Base-by-base conservation (phyloP, 1,140 invertebrate species). In the Pomacea maculata region DNA sequence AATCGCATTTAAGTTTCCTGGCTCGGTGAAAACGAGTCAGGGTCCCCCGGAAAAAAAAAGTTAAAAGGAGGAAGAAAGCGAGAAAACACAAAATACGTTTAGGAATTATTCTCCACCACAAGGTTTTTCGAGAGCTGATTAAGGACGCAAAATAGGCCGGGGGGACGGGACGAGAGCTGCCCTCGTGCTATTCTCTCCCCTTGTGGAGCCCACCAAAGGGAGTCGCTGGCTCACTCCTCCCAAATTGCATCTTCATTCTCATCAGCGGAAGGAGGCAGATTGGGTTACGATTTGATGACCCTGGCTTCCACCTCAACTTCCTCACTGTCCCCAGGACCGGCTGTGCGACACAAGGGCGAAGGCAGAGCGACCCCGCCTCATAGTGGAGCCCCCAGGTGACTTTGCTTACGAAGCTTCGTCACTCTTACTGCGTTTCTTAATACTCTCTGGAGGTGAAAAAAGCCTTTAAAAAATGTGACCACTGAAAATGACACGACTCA, bases 271-370 rank as follows among this genome's bases (percentile, higher is more conserved):
- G 76, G 75, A n/a, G 71, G 54, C 75, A 78, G 81, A 86, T 86
- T 82, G 57, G 75, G 85, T 86, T 86, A 83, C 85, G 80, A 85
- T 81, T 85, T 86, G 83, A 83, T 85, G 83, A 85, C 79, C 80
- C 55, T 68, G 67, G 52, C 67, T 78, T 65, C n/a, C 67, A 70
- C 21, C 75, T 80, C 57, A 72, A 63, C 80, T 79, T 65, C 78
- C 75, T 75, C 76, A 75, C 80, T 73, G 79, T 54, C 64, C 54
- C 74, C 74, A 34, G n/a, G 61, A 29, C 74, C 71, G 54, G 9
- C 71, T 29, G 34, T 52, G 25, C 29, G 71, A 52, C 34, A 29
- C 71, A 21, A 52, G 29, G 8, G 25, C 71, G 19, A 9, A 21
- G 54, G 15, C 17, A 45, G 21, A 9, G 34, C 71, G 57, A 45